These are phyloP conservation scores for Leptinotarsa defecta DNA, from an alignment of 1,140 invertebrate genomes.

Conservation along the genomic window DNA sequence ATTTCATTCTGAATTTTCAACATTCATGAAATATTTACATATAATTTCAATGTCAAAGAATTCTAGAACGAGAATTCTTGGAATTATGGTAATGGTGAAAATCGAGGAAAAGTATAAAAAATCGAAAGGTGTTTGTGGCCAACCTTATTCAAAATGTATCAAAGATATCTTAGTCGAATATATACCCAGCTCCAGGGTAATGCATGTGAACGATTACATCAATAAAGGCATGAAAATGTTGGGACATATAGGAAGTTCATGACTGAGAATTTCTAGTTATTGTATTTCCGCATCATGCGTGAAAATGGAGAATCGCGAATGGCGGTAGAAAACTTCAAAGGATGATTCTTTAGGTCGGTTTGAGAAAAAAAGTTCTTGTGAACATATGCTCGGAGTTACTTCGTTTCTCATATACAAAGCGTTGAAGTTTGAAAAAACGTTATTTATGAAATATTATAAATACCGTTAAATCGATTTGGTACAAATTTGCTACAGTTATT, in stretches of 20 bases:
- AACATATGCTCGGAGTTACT: too few relatives aligned
- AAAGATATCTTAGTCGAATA: slow-evolving; percentile 7
- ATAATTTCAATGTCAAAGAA: slow-evolving; percentile 19
- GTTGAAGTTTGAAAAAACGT: too few relatives aligned
- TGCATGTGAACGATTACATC: slow-evolving; percentile 19
- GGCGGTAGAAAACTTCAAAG: too few relatives aligned
- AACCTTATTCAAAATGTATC: slow-evolving; percentile 19
- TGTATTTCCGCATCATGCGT: not conserved
- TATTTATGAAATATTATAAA: too few relatives aligned
- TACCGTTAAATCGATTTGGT: too few relatives aligned
- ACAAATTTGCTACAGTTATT: too few relatives aligned
- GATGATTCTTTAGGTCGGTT: too few relatives aligned
- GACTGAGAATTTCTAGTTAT: not conserved
- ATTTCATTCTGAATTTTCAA: not conserved
- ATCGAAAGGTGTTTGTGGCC: slow-evolving; percentile 12
- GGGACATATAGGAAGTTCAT: not conserved
- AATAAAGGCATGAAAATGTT: not conserved
- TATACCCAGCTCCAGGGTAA: slow-evolving; percentile 8
- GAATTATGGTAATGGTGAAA: slow-evolving; percentile 17
- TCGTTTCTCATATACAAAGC: too few relatives aligned
- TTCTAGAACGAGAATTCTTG: slow-evolving; percentile 2
- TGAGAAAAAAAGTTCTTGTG: too few relatives aligned
- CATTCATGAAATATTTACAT: slow-evolving; percentile 8
- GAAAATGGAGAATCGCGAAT: too few relatives aligned
- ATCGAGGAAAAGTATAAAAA: slow-evolving; percentile 15